Evolutionary conservation across 2,888 invertebrate species (phyloP).

Genomic region (Tenodera sinensis): DNA sequence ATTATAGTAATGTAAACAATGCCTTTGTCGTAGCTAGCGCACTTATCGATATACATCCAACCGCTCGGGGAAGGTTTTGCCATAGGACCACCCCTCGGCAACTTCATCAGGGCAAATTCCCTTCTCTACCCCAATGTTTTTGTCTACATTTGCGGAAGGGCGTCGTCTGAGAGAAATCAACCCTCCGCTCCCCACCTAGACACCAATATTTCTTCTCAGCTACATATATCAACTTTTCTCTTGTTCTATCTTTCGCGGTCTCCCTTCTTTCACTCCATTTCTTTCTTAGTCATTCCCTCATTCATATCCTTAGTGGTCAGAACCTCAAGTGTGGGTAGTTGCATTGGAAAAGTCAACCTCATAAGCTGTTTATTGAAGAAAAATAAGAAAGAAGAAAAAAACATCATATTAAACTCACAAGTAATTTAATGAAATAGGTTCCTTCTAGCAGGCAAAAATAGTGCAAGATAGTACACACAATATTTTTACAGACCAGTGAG

Average conservation of each 20-base stretch:
- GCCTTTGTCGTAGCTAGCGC: not conserved
- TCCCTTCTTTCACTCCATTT: not conserved
- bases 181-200: not conserved
- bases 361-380: too few species aligned
- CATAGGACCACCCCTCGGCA: not conserved
- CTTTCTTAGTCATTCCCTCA: not conserved
- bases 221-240: not conserved
- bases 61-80: not conserved
- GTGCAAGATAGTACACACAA: too few species aligned
- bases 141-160: conserved; percentile 2
- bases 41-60: not conserved
- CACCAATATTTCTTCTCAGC: not conserved
- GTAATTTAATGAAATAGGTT: too few species aligned
- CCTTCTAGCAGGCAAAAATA: too few species aligned
- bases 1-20: not conserved
- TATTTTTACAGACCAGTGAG: too few species aligned
- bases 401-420: too few species aligned
- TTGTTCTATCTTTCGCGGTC: not conserved
- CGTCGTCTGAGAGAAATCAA: not conserved
- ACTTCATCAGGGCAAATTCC: not conserved
- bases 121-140: not conserved
- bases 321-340: not conserved
- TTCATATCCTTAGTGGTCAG: not conserved
- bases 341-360: too few species aligned
- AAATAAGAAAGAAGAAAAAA: too few species aligned